Conservation (phyloP, 2,888 invertebrate genomes). For the Adineta ricciae region DNA sequence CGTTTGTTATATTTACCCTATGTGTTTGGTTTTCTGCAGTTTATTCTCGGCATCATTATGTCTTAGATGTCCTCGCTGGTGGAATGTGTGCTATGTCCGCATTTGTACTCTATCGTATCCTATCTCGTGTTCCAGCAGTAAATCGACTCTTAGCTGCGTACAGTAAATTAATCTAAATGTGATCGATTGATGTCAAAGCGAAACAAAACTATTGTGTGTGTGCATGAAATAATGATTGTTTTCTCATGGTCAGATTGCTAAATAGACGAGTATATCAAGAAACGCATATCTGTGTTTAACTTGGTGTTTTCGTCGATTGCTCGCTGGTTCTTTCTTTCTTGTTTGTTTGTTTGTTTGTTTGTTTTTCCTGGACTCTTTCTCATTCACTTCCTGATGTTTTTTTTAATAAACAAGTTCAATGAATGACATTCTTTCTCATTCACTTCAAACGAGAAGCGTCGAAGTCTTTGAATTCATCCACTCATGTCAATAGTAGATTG, state of each 20-base stretch:
- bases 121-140: neutral
- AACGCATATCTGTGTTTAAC: neutral
- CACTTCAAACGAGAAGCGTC: too few relatives aligned
- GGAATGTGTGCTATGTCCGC: neutral
- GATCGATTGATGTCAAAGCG: neutral
- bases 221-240: neutral
- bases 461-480: too few relatives aligned
- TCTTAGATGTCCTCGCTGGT: constrained; percentile 4
- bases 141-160: neutral
- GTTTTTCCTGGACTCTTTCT: neutral
- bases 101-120: neutral
- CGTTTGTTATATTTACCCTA: neutral
- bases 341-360: neutral
- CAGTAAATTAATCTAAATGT: neutral
- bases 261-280: neutral
- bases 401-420: neutral
- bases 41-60: constrained; percentile 20
- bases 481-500: too few relatives aligned
- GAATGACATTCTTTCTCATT: neutral
- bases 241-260: neutral
- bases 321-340: too few relatives aligned
- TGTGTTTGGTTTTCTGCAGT: constrained; percentile 23
- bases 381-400: neutral
- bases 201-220: neutral
- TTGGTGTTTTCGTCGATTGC: neutral